These are phyloP conservation scores for Chelonoidis abingdonii DNA, from an alignment of 2,113 vertebrate species.

Conservation along the genomic window DNA sequence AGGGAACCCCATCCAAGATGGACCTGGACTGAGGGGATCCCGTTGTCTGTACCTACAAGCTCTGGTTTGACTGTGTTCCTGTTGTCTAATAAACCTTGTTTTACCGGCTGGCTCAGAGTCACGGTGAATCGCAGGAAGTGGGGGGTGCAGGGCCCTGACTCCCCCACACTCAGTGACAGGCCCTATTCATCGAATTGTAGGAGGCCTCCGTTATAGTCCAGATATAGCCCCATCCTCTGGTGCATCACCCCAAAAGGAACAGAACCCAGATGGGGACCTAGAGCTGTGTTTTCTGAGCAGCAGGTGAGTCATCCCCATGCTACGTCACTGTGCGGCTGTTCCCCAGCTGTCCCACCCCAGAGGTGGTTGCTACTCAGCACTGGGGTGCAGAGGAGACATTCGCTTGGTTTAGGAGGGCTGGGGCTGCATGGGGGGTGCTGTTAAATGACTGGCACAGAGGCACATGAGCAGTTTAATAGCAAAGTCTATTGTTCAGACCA, in stretches of 20 bases:
- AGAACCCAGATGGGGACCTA: not conserved
- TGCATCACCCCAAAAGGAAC: not conserved
- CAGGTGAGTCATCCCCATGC: not conserved
- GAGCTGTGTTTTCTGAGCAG: not conserved
- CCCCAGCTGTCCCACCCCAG: not conserved
- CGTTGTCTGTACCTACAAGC: too few relatives aligned
- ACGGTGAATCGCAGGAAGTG: too few relatives aligned
- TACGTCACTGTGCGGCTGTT: rapidly evolving
- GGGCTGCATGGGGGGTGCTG: not conserved
- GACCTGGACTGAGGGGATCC: too few relatives aligned
- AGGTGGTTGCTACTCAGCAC: not conserved
- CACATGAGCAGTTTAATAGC: not conserved
- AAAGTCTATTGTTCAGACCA: not conserved
- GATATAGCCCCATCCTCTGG: not conserved
- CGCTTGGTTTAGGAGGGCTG: not conserved
- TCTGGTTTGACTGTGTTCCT: too few relatives aligned
- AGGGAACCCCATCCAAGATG: too few relatives aligned
- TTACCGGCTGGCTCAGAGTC: too few relatives aligned
- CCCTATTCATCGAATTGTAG: not conserved
- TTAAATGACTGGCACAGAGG: not conserved
- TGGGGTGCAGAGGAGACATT: not conserved
- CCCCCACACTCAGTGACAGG: too few relatives aligned
- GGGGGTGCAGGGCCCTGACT: too few relatives aligned
- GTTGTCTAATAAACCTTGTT: too few relatives aligned
- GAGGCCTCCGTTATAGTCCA: not conserved